Base-by-base conservation (phyloP, 2,888 invertebrate species). In the Lochmaea capreae region DNA sequence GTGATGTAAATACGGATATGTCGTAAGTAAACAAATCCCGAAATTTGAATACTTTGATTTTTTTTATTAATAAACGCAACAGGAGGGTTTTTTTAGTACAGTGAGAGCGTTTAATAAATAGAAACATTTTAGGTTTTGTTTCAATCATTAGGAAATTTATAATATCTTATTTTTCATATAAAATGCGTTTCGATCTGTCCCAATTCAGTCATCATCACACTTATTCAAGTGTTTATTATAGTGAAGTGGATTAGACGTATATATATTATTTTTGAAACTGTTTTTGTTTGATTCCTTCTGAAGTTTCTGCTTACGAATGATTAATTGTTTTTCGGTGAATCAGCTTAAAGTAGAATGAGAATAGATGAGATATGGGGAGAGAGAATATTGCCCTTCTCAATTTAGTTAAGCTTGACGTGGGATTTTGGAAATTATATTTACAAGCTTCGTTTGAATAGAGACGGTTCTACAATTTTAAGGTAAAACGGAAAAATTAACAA, bases 1-100 rank as follows among this genome's bases (percentile, higher is more conserved):
- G 68, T 69, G 22, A 69, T 69, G 62, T 61, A 69, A 62, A 69
- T 62, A 46, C n/a, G 14, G 46, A 46, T 46, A 39, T 9, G 33
- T 39, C 33, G 33, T 39, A 39, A 39, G 11, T 46, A 14, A 14
- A 14, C 14, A 14, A 5, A 46, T 46, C 46, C 46, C 12, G 5
- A 46, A 46, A 46, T 46, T 46, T 46, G 12, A 46, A 46, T 43
- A 43, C 11, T 43, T 12, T 43, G 3, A 43, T 11, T 46, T 46
- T 14, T 46, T 46, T 46, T 46, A 14, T 12, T 46, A 46, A 9
- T 39, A 46, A 46, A 12, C 46, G 14, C 46, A 12, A 46, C 46
- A 46, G 46, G 46, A 46, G 46, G 5, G 3, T 46, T 4, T 46
- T 12, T 12, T 4, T 14, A 46, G 14, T 22, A 22, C 22, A 22